These are phyloP conservation scores for Phoxinus phoxinus DNA, from an alignment of 2,113 vertebrate genomes.

Conservation along the genomic window DNA sequence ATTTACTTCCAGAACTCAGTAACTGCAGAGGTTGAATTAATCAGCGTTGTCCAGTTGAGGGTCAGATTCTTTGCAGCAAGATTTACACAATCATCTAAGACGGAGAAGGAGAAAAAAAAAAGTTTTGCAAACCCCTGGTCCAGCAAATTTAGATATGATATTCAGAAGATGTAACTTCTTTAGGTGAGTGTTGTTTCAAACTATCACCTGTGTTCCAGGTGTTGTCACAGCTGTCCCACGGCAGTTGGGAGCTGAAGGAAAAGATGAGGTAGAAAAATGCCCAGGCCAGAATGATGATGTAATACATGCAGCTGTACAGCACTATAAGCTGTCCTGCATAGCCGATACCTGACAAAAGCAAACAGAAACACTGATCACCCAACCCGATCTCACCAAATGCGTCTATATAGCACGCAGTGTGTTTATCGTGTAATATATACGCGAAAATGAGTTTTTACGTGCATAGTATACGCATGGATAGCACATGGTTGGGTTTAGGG, in stretches of 20 bases:
- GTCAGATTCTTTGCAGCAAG: constrained; percentile 56
- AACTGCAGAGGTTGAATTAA: constrained; percentile 51
- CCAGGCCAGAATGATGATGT: constrained; percentile 90
- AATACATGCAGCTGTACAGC: constrained; percentile 83
- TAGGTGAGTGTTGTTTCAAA: not conserved
- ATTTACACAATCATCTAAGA: constrained; percentile 67
- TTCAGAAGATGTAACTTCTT: not conserved
- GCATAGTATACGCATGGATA: no score
- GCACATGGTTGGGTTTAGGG: no score
- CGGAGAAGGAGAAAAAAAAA: not conserved
- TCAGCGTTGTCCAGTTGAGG: constrained; percentile 50
- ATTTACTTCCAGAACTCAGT: constrained; percentile 6
- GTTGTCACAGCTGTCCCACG: constrained; percentile 86
- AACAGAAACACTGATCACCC: not conserved
- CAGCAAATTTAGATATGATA: not conserved
- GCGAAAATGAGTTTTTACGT: no score
- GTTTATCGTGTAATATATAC: no score
- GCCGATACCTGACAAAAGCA: constrained; percentile 81
- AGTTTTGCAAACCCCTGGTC: not conserved
- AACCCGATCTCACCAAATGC: no score
- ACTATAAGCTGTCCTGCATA: constrained; percentile 83
- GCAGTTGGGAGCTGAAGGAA: constrained; percentile 83
- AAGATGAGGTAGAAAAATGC: constrained; percentile 87
- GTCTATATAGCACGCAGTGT: no score
- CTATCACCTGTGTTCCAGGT: constrained; percentile 86